Evolutionary conservation across 2,888 invertebrate genomes (phyloP).

Genomic region (Dione juno): DNA sequence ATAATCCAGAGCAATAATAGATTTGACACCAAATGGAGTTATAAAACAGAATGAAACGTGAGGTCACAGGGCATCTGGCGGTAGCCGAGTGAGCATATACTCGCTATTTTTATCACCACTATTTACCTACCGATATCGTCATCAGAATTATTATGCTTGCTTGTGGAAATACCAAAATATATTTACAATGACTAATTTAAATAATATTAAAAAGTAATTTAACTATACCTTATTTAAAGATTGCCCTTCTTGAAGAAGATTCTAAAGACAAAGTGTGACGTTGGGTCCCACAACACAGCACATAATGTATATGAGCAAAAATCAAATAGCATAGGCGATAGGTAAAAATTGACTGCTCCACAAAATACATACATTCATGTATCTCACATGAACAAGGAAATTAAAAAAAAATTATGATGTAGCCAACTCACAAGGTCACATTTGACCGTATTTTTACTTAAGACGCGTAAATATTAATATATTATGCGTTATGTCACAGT

Average conservation of each 20-base stretch:
- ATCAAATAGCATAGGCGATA: no score
- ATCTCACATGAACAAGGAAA: no score
- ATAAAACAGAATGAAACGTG: constrained; percentile 55
- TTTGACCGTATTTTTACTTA: constrained; percentile 25
- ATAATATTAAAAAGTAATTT: neutral
- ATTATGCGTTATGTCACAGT: constrained; percentile 33
- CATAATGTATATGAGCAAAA: no score
- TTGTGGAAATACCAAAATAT: constrained; percentile 46
- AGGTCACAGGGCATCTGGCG: constrained; percentile 82
- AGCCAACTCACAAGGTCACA: constrained; percentile 5
- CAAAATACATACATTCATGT: no score
- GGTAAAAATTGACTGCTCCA: no score
- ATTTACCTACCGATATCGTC: constrained; percentile 73
- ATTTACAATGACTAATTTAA: neutral
- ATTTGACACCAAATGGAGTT: constrained; percentile 27
- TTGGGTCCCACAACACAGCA: no score
- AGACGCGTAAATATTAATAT: constrained; percentile 25
- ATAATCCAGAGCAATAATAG: constrained; percentile 6
- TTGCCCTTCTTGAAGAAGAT: no score
- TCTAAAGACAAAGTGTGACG: no score
- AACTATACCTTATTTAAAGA: no score
- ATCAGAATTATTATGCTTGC: constrained; percentile 54
- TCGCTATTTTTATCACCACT: constrained; percentile 75
- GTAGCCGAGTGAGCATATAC: constrained; percentile 69
- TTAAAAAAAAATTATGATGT: neutral